Base-by-base conservation (phyloP, 2,888 invertebrate species). In the Andrena bicolor region DNA sequence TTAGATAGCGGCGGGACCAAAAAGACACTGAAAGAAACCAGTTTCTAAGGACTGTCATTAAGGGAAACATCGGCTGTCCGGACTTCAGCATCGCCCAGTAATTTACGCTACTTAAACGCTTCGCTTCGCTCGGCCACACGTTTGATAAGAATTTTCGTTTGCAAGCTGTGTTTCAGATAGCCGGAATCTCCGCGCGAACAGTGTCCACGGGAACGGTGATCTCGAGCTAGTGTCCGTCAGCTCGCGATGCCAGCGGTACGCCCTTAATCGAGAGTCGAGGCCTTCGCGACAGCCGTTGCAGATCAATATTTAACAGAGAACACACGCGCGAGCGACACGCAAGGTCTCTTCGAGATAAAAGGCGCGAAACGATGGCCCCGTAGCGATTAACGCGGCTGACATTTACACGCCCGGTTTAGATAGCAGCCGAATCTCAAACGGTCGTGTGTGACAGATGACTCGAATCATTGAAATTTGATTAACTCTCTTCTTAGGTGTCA, bases 291-390 rank as follows among this genome's bases (percentile, higher is more conserved):
- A 63, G 63, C 60, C 56, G 76, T 63, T 74, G 41, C 63, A 78
- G 82, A 87, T 87, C 83, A 87, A 85, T 78, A 73, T 73, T 82
- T 72, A 76, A 78, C 76, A 70, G 30, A 64, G 49, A 71, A 60
- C 80, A 75, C 76, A 74, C 70, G 51, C 65, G 69, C 76, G 49
- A 53, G 53, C 61, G 82, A 35, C 80, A 72, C 32, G 70, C 89
- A 88, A 89, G 89, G 90, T 63, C 88, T 89, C 70, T 66, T 32
- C 65, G 69, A 85, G 86, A 89, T 89, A 88, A 88, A 82, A 88
- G 82, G 70, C 69, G 84, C 74, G 58, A 84, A 85, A 78, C 64
- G 56, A 80, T 65, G 84, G 82, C 79, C 80, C 78, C 74, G 83
- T 79, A 70, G 74, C 78, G 80, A 87, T 81, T 86, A 83, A 76